phyloP scores from a whole-genome alignment of 2,797 vertebrate genomes.

The Scyliorhinus canicula region DNA sequence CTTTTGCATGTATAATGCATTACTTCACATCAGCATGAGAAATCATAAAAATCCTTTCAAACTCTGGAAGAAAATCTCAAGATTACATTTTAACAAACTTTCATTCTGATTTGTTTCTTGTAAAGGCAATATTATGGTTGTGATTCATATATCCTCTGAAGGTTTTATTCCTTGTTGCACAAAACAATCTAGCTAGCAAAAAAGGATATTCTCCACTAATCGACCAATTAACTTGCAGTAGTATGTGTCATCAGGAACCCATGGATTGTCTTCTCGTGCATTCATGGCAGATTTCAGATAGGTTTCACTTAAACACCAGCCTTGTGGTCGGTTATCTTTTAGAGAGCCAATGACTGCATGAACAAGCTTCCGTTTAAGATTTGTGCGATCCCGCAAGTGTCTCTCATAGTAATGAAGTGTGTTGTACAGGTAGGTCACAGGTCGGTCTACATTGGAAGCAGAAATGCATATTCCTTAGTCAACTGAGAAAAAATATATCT shows the following conservation, averaged over 20 bases:
- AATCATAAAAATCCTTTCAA: not conserved
- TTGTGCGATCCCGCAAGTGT: constrained; percentile 84
- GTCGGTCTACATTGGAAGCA: constrained; percentile 71
- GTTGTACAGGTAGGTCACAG: constrained; percentile 97
- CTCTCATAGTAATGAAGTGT: constrained; percentile 94
- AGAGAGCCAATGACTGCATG: constrained; percentile 95
- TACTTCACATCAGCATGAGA: not conserved
- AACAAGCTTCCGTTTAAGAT: constrained; percentile 91
- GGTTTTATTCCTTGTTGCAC: not conserved
- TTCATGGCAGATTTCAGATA: constrained; percentile 94
- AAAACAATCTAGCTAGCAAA: not conserved
- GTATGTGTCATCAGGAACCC: constrained; percentile 94
- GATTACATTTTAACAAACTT: not conserved
- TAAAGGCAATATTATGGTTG: not conserved
- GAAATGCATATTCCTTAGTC: constrained; percentile 35
- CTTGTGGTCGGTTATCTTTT: constrained; percentile 88
- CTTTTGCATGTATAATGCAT: not conserved
- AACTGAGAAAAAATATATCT: not conserved
- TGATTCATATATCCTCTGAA: not conserved
- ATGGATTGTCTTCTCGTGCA: constrained; percentile 82
- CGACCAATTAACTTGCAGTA: constrained; percentile 97
- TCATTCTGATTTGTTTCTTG: not conserved
- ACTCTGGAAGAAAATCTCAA: not conserved
- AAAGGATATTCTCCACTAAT: constrained; percentile 98
- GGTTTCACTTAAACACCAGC: constrained; percentile 95